Base-by-base conservation (phyloP, 2,113 vertebrate genomes). In the Antechinus flavipes region DNA sequence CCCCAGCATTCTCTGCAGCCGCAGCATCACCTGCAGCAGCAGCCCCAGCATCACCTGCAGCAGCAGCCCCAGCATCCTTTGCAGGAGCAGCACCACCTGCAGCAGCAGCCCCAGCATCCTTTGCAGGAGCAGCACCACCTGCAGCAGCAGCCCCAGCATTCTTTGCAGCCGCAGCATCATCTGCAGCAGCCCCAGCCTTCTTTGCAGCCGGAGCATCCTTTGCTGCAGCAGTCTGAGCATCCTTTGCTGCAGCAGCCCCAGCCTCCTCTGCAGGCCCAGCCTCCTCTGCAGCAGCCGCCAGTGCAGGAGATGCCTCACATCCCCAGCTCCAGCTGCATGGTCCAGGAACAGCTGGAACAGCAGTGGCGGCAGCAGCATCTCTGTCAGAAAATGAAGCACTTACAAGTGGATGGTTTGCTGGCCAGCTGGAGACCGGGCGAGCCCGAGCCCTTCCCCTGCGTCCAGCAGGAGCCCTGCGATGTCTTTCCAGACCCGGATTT, bases 371-470 rank as follows among this genome's bases (percentile, higher is more conserved):
- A 96, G 53, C 98, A 98, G 35, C 98, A 99, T 6, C 97, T 99
- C n/a, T 99, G 99, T 97, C 98, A 98, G 90, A 98, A 99, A 95
- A 98, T 99, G 98, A 98, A 98, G 93, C 98, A 99, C 26, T 98
- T 98, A 98, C 98, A 99, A 97, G 98, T 99, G 90, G 98, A 98
- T 54, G 95, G 98, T 53, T 95, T 98, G 97, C 95, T 98, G 56
- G 50, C 98, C 91, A 95, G 98, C 1, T 99, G 98, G 98, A 98
- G 95, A 95, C 90, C 98, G 52, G 94, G 91, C 92, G 94, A 90
- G 0, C 46, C 95, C 2, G 91, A 97, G 94, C 95, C 98, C 96
- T 95, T 98, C 55, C 91, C 94, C 56, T 97, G 97, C 97, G 98
- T 98, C 0, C 98, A 98, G 94, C 98, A 98, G 94, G 97, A 97